Base-by-base conservation (phyloP, 2,888 invertebrate genomes). In the Corbicula japonica region DNA sequence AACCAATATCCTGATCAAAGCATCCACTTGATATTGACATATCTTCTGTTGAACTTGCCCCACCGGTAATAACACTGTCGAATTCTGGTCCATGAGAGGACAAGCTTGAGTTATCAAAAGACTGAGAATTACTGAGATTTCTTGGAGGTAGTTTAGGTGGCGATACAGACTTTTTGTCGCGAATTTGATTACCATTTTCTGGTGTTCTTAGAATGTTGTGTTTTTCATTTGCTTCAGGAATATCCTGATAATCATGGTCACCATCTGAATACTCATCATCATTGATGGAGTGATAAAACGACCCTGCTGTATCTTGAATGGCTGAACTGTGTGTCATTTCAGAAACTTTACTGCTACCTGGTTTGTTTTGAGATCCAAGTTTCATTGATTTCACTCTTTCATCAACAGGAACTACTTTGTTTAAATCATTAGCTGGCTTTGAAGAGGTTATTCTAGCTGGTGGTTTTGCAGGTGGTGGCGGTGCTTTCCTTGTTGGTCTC, bases 231-330 rank as follows among this genome's bases (percentile, higher is more conserved):
- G 72, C 68, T 23, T 88, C 88, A 5, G 86, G 81, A 65, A 88
- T 90, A 73, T 90, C 88, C 65, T 87, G 88, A 80, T 90, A 89
- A 61, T 87, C 87, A 76, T 88, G 84, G 15, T 71, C 82, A 60
- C 75, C 76, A 44, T 74, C 76, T 3, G 74, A 73, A 30, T 63
- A 73, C 8, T 35, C 50, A 12, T 66, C 76, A 74, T 80, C 76
- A 32, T 76, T 58, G 48, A 86, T 85, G 38, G 68, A 75, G 65
- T 83, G 73, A 69, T 86, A 85, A 10, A 76, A 74, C 34, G 73
- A 72, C 21, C 76, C 83, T 32, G 30, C 26, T 26, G 56, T 46
- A 38, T 71, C 52, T 23, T 50, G 35, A 26, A 56, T 15, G 0
- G 23, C 32, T 46, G 26, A 34, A 32, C 26, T 26, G 5, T 44